These are phyloP conservation scores for Carterocephalus palaemon DNA, from an alignment of 2,888 invertebrate genomes.

Conservation along the genomic window DNA sequence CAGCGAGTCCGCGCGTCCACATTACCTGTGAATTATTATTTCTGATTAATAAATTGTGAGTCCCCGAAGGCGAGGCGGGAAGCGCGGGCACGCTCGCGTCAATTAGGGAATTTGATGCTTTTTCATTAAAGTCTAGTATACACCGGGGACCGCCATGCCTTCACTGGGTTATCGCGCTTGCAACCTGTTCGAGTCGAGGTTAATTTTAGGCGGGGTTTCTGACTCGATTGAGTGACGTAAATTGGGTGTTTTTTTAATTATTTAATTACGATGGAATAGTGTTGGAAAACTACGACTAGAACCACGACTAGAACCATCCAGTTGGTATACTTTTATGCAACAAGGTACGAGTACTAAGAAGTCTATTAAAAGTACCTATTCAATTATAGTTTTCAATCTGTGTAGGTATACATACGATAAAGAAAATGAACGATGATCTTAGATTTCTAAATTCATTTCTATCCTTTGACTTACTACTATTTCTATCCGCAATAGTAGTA, in stretches of 20 bases:
- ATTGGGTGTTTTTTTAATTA: slow-evolving; percentile 20
- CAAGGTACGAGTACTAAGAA: too few relatives aligned
- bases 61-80: slow-evolving; percentile 56
- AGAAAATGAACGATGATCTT: too few relatives aligned
- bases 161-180: slow-evolving; percentile 52
- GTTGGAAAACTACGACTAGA: too few relatives aligned
- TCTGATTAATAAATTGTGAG: slow-evolving; percentile 77
- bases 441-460: too few relatives aligned
- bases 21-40: slow-evolving; percentile 78
- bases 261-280: slow-evolving; percentile 9
- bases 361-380: too few relatives aligned
- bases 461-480: too few relatives aligned
- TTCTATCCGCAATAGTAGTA: too few relatives aligned
- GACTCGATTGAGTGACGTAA: slow-evolving; percentile 21
- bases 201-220: slow-evolving; percentile 30
- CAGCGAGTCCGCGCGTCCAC: slow-evolving; percentile 46
- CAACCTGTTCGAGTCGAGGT: slow-evolving; percentile 37
- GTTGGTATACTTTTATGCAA: too few relatives aligned
- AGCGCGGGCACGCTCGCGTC: slow-evolving; percentile 55
- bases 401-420: too few relatives aligned
- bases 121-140: slow-evolving; percentile 68
- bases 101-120: slow-evolving; percentile 75
- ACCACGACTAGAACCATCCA: too few relatives aligned
- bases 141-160: slow-evolving; percentile 50
- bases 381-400: too few relatives aligned